Conservation (phyloP, 2,797 vertebrate species). For the Diplodus sargus region DNA sequence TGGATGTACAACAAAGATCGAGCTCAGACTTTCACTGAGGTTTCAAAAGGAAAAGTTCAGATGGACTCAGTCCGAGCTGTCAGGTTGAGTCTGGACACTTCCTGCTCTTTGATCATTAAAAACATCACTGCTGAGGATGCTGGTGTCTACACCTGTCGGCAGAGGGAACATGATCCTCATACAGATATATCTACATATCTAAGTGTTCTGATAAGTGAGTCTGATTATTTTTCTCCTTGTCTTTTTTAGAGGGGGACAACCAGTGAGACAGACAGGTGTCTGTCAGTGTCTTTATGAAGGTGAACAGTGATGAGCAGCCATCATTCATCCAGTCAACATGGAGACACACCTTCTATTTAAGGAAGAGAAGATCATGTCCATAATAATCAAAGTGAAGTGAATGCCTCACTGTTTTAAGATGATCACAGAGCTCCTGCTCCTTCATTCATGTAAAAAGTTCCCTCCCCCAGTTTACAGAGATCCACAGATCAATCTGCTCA, state of each 20-base stretch:
- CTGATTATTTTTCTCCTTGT: background rate
- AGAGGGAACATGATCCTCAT: rapidly evolving
- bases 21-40: rapidly evolving
- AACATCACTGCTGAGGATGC: conserved; percentile 27
- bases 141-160: background rate
- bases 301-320: background rate
- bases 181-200: rapidly evolving
- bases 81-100: background rate
- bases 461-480: no score
- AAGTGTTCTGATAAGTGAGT: conserved; percentile 47
- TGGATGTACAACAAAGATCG: rapidly evolving
- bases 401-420: no score
- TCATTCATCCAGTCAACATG: no score
- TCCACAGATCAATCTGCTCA: no score
- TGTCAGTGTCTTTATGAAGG: background rate
- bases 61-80: background rate
- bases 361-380: no score
- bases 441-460: background rate
- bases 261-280: background rate
- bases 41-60: rapidly evolving
- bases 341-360: no score
- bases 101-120: conserved; percentile 45
- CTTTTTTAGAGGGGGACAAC: no score
- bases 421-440: no score
- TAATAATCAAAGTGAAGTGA: no score